These are phyloP conservation scores for Didymodactylos carnosus DNA, from an alignment of 2,888 invertebrate genomes.

Conservation along the genomic window DNA sequence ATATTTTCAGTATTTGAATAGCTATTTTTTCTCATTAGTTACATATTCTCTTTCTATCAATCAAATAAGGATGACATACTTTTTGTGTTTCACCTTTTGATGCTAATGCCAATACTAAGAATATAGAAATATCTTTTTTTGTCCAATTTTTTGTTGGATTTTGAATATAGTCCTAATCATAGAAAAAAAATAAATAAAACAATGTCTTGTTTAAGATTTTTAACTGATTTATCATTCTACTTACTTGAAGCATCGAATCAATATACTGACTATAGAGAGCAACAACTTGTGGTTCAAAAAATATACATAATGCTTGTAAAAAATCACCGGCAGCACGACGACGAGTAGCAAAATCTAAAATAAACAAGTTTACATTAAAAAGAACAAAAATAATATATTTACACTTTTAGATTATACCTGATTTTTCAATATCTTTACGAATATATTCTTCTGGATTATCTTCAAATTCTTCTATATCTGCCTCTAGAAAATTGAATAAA, in stretches of 20 bases:
- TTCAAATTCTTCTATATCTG: slow-evolving; percentile 86
- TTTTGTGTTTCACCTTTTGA: slow-evolving; percentile 44
- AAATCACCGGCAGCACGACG: slow-evolving; percentile 88
- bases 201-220: not conserved
- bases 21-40: not conserved
- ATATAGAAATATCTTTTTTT: slow-evolving; percentile 82
- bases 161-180: slow-evolving; percentile 47
- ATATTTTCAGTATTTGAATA: not conserved
- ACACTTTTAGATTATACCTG: slow-evolving; percentile 38
- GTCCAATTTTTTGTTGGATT: slow-evolving; percentile 64
- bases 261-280: slow-evolving; percentile 11
- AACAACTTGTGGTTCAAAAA: slow-evolving; percentile 37
- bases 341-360: slow-evolving; percentile 71
- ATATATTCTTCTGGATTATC: slow-evolving; percentile 96
- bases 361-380: no score
- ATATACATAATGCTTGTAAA: slow-evolving; percentile 66
- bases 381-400: no score
- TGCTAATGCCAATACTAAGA: slow-evolving; percentile 79
- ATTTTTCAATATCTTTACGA: slow-evolving; percentile 83
- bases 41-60: no score
- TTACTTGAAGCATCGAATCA: not conserved
- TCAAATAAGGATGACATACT: not conserved
- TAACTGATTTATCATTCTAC: no score
- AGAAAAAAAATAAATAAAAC: not conserved
- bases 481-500: slow-evolving; percentile 21